These are phyloP conservation scores for Pecten maximus DNA, from an alignment of 2,888 invertebrate species.

Conservation along the genomic window DNA sequence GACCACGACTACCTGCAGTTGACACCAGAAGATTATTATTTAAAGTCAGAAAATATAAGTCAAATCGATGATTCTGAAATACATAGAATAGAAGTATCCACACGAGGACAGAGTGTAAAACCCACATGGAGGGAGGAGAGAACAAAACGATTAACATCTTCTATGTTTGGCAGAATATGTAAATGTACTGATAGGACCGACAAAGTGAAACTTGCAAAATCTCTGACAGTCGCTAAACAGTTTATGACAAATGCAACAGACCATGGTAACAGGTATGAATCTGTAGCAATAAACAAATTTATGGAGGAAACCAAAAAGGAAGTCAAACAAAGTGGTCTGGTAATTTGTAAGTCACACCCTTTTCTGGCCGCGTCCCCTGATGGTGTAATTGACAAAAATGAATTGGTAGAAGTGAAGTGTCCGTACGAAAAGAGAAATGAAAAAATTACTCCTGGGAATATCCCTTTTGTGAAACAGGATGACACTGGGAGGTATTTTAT, in stretches of 20 bases:
- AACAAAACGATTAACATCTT: slow-evolving; percentile 38
- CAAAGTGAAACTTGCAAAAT: too few relatives aligned
- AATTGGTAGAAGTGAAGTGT: slow-evolving; percentile 54
- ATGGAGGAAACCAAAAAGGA: slow-evolving; percentile 16
- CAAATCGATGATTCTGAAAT: too few relatives aligned
- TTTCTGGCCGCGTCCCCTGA: slow-evolving; percentile 50
- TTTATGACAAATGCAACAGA: slow-evolving; percentile 34
- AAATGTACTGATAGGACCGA: slow-evolving; percentile 42
- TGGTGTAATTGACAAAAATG: slow-evolving; percentile 47
- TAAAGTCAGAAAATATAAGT: too few relatives aligned
- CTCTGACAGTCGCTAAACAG: not conserved
- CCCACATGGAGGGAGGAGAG: slow-evolving; percentile 42
- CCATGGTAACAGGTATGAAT: slow-evolving; percentile 53
- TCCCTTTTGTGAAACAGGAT: too few relatives aligned
- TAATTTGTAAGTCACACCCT: slow-evolving; percentile 43
- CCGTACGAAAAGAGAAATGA: slow-evolving; percentile 45
- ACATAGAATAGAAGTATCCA: slow-evolving; percentile 33
- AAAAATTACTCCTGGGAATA: slow-evolving; percentile 30
- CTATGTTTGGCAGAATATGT: slow-evolving; percentile 47
- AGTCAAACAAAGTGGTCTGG: slow-evolving; percentile 43
- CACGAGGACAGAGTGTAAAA: slow-evolving; percentile 39
- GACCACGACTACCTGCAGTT: slow-evolving; percentile 59
- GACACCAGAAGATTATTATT: slow-evolving; percentile 44
- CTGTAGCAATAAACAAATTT: slow-evolving; percentile 39
- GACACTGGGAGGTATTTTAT: too few relatives aligned